A percentile compares a stretch with the other conserved stretches of the same genome.
phyloP scores from a whole-genome alignment of 2,113 vertebrate genomes.

The Hypomesus transpacificus region DNA sequence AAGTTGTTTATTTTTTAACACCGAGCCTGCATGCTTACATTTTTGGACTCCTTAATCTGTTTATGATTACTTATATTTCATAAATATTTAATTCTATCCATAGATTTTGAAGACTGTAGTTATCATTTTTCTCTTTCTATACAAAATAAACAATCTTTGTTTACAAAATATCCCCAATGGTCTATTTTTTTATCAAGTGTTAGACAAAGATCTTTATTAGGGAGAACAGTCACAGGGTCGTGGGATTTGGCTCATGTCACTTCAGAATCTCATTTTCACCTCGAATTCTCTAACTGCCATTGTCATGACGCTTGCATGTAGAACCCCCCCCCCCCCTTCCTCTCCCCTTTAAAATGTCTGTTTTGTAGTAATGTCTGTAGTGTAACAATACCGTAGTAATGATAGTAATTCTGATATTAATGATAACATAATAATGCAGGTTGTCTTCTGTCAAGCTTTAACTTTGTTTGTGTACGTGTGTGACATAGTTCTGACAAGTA shows the following conservation, averaged over 20 bases:
- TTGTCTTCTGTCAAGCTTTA: slow-evolving; percentile 33
- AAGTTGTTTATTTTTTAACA: slow-evolving; percentile 70
- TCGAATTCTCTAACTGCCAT: slow-evolving; percentile 43
- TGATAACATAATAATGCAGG: slow-evolving; percentile 35
- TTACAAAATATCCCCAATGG: slow-evolving; percentile 63
- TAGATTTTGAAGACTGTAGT: slow-evolving; percentile 76
- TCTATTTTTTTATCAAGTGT: slow-evolving; percentile 54
- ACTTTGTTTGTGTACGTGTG: slow-evolving; percentile 30
- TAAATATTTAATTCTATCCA: slow-evolving; percentile 75
- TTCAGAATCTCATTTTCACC: slow-evolving; percentile 35
- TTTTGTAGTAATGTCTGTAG: slow-evolving; percentile 26
- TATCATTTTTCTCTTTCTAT: slow-evolving; percentile 67
- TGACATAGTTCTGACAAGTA: slow-evolving; percentile 79
- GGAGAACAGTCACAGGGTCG: not conserved
- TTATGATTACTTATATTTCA: slow-evolving; percentile 76
- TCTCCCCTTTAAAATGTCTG: slow-evolving; percentile 27
- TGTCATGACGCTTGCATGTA: slow-evolving; percentile 35
- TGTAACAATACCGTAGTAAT: slow-evolving; percentile 16
- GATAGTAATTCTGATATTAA: slow-evolving; percentile 31
- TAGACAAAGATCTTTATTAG: not conserved
- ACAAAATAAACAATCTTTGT: slow-evolving; percentile 82
- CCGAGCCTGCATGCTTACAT: slow-evolving; percentile 83
- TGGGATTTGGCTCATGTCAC: slow-evolving; percentile 22
- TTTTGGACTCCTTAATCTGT: slow-evolving; percentile 65
- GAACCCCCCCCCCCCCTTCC: slow-evolving; percentile 15